Evolutionary conservation across 2,888 invertebrate genomes (phyloP).

Genomic region (Prostheceraeus crozeri): DNA sequence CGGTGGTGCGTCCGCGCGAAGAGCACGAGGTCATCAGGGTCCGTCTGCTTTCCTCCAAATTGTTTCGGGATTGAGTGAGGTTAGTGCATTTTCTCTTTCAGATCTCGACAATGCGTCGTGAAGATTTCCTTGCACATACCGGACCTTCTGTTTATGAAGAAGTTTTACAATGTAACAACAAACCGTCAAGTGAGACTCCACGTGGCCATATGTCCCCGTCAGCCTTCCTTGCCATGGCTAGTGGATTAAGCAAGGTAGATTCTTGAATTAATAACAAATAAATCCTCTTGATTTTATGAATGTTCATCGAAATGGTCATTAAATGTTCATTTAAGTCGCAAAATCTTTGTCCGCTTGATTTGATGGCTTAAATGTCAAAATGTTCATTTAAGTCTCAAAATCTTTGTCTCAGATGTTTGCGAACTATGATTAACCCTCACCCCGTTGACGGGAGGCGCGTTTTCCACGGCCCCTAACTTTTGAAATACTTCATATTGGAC

Average conservation of each 20-base stretch:
- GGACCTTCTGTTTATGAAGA: slow-evolving; percentile 73
- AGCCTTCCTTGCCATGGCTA: slow-evolving; percentile 74
- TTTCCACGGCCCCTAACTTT: too few species aligned
- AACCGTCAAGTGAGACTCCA: slow-evolving; percentile 64
- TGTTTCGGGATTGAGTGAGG: too few species aligned
- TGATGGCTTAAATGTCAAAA: not conserved
- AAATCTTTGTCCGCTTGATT: too few species aligned
- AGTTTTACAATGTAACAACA: slow-evolving; percentile 69
- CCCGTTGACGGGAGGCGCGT: too few species aligned
- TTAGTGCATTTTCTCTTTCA: not conserved
- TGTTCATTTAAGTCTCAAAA: not conserved
- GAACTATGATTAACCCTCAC: too few species aligned
- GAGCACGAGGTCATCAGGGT: too few species aligned
- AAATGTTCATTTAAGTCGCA: not conserved
- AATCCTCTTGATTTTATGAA: not conserved
- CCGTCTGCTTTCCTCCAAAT: too few species aligned
- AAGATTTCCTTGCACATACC: slow-evolving; percentile 58
- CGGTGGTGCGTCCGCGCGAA: too few species aligned
- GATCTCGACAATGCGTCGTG: slow-evolving; percentile 59
- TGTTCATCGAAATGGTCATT: too few species aligned
- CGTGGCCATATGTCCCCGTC: slow-evolving; percentile 79
- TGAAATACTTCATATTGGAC: too few species aligned
- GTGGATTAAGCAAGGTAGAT: slow-evolving; percentile 69
- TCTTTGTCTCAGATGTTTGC: too few species aligned
- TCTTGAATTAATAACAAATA: not conserved